A percentile compares a stretch with the other conserved stretches of the same genome.
These are phyloP conservation scores for Martes flavigula DNA, from an alignment of 2,797 vertebrate genomes.

Conservation along the genomic window DNA sequence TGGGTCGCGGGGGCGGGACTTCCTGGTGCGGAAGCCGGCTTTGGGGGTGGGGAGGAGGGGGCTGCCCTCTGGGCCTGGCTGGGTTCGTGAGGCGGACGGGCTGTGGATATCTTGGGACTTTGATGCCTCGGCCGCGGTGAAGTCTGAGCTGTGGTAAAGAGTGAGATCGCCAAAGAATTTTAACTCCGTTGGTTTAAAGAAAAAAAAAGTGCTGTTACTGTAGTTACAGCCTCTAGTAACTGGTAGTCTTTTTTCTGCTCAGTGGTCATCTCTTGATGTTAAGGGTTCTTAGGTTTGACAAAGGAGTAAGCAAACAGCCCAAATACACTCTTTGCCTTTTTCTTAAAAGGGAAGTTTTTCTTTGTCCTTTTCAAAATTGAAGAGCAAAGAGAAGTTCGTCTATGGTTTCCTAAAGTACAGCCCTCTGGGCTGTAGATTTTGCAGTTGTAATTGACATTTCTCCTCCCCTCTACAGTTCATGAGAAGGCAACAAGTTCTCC, in stretches of 20 bases:
- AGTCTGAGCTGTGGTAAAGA: neutral
- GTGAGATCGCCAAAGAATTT: neutral
- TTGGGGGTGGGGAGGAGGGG: too few species aligned
- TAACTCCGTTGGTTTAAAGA: neutral
- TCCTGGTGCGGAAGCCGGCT: rapidly evolving
- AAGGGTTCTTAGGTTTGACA: neutral
- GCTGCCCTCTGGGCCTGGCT: rapidly evolving
- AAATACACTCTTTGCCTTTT: neutral
- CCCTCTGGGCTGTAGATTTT: neutral
- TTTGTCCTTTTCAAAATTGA: neutral
- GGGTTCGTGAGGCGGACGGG: rapidly evolving
- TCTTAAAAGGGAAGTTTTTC: neutral
- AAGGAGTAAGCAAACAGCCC: neutral
- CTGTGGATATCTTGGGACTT: rapidly evolving
- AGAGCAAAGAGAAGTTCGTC: neutral
- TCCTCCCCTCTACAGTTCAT: slow-evolving; percentile 88
- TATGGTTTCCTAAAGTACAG: neutral
- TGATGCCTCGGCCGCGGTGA: rapidly evolving
- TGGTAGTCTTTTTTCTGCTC: neutral
- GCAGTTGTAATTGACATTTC: neutral
- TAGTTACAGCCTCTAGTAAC: neutral
- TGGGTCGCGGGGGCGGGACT: neutral
- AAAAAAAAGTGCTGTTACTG: neutral
- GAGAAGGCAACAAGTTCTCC: slow-evolving; percentile 92
- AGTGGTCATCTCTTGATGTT: neutral